Evolutionary conservation across 1,140 invertebrate species (phyloP).

Genomic region (Hycleus phaleratus): DNA sequence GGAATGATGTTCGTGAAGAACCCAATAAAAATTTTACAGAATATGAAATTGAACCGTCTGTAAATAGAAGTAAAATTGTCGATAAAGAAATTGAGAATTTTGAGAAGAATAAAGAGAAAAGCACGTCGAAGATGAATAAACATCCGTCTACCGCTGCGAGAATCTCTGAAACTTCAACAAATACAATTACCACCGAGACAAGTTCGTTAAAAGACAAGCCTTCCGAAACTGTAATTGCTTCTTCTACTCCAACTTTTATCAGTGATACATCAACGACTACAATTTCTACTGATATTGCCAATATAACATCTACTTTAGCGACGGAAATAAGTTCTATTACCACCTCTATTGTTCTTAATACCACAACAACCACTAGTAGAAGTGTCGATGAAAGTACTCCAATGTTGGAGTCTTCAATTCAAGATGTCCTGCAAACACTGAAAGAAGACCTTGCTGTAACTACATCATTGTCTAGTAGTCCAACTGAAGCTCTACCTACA

Average conservation of each 20-base stretch:
- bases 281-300: conserved; percentile 1
- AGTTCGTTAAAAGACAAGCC: conserved; percentile 1
- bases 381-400: conserved; percentile 15
- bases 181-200: not conserved
- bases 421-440: conserved; percentile 26
- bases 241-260: not conserved
- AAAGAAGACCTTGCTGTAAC: conserved; percentile 18
- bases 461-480: conserved; percentile 13
- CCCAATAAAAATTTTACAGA: conserved; percentile 8
- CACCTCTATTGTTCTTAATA: not conserved
- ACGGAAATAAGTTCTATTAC: not conserved
- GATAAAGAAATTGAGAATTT: conserved; percentile 30
- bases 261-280: not conserved
- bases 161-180: not conserved
- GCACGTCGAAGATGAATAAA: conserved; percentile 30
- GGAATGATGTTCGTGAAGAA: conserved; percentile 14
- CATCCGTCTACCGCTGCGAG: conserved; percentile 9
- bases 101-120: conserved; percentile 38
- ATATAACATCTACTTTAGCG: not conserved
- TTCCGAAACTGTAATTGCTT: conserved; percentile 2
- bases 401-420: conserved; percentile 32
- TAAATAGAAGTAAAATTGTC: not conserved
- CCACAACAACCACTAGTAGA: not conserved
- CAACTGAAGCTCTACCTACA: conserved; percentile 16
- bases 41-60: conserved; percentile 1